A percentile compares a stretch with the other conserved stretches of the same genome.
Conservation (phyloP, 2,113 vertebrate genomes). For the Phaethon lepturus region DNA sequence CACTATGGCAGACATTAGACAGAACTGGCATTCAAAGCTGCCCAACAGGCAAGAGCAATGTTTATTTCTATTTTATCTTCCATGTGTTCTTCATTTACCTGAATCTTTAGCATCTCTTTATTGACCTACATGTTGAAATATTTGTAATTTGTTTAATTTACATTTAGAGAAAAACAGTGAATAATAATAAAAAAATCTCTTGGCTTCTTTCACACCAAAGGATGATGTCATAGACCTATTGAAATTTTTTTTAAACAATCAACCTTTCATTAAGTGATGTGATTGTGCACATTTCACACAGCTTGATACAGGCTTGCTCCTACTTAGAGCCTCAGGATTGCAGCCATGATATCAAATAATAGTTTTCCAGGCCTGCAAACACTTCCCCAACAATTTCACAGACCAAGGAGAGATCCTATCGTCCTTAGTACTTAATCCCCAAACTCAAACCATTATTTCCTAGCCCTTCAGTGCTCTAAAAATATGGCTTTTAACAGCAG, state of each 20-base stretch:
- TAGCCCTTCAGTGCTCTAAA: not conserved
- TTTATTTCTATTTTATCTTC: not conserved
- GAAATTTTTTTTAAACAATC: constrained; percentile 31
- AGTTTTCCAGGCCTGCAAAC: not conserved
- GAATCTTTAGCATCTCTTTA: not conserved
- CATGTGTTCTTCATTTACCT: not conserved
- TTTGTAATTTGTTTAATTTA: not conserved
- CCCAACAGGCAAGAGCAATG: not conserved
- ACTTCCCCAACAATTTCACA: not conserved
- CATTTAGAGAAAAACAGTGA: not conserved
- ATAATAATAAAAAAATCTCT: not conserved
- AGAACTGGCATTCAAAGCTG: not conserved
- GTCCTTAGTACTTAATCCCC: not conserved
- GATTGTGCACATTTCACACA: not conserved
- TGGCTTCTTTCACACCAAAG: not conserved
- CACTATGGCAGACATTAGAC: not conserved
- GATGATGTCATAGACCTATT: not conserved
- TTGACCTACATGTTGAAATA: not conserved
- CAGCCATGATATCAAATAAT: not conserved
- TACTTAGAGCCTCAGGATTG: not conserved
- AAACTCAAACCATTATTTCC: not conserved
- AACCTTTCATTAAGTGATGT: not conserved
- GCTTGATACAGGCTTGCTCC: not conserved
- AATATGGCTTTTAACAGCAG: not conserved
- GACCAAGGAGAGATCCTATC: not conserved